These are phyloP conservation scores for Coregonus ussuriensis DNA, from an alignment of 2,797 vertebrate genomes.

Conservation along the genomic window DNA sequence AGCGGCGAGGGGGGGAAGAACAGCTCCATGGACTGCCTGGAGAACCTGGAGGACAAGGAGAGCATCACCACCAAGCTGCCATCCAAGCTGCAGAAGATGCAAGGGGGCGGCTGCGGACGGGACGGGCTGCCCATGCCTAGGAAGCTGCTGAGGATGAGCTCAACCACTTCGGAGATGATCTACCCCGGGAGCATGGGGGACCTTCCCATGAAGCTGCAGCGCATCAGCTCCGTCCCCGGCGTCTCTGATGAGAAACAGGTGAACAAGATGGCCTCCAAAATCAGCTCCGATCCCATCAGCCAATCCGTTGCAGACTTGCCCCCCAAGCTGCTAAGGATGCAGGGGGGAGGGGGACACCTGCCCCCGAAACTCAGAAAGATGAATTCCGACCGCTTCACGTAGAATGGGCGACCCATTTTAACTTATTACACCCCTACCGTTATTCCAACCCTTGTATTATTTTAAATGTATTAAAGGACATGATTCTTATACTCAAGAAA, in stretches of 20 bases:
- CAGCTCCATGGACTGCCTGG: conserved; percentile 92
- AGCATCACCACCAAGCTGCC: conserved; percentile 89
- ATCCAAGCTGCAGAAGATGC: conserved; percentile 96
- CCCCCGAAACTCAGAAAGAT: conserved; percentile 98
- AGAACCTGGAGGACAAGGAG: conserved; percentile 89
- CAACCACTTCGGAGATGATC: conserved; percentile 97
- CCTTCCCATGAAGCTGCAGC: conserved; percentile 96
- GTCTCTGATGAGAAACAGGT: conserved; percentile 93
- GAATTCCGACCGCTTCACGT: conserved; percentile 98
- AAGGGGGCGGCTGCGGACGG: conserved; percentile 73
- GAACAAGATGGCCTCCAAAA: conserved; percentile 84
- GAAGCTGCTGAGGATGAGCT: conserved; percentile 98
- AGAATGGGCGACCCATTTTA: conserved; percentile 67
- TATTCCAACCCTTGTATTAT: conserved; percentile 58
- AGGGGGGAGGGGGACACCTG: conserved; percentile 87
- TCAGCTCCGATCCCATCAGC: conserved; percentile 91
- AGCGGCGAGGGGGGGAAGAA: conserved; percentile 86
- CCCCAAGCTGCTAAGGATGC: conserved; percentile 95
- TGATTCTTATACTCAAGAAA: conserved; percentile 73
- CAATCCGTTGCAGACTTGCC: conserved; percentile 97
- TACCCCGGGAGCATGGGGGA: conserved; percentile 90
- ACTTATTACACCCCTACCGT: conserved; percentile 30
- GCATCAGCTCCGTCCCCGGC: conserved; percentile 98
- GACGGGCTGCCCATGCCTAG: conserved; percentile 94
- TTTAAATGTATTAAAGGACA: conserved; percentile 74